These are phyloP conservation scores for Platycheirus rosarum DNA, from an alignment of 2,888 invertebrate genomes.

Conservation along the genomic window DNA sequence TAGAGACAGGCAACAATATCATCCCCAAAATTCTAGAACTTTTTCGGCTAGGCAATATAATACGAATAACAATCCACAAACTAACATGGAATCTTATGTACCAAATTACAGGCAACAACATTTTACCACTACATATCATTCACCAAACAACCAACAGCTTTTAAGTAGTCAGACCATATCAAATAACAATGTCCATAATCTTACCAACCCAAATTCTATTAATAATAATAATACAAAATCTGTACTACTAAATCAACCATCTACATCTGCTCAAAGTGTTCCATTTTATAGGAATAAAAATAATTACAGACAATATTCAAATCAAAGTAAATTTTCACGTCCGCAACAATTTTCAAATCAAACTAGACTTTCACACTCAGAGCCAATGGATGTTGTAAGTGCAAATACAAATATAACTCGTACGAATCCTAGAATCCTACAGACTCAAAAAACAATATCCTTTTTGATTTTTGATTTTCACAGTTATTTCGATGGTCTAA, in stretches of 20 bases:
- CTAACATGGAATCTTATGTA: too few relatives aligned
- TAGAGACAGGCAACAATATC: too few relatives aligned
- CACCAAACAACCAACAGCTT: too few relatives aligned
- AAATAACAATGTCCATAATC: too few relatives aligned
- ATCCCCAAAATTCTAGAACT: too few relatives aligned
- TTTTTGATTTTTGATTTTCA: slow-evolving; percentile 45
- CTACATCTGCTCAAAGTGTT: slow-evolving; percentile 11
- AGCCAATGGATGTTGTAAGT: too few relatives aligned
- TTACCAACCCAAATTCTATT: too few relatives aligned
- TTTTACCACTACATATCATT: too few relatives aligned
- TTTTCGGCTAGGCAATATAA: too few relatives aligned
- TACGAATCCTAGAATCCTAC: slow-evolving; percentile 24
- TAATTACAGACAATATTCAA: neutral
- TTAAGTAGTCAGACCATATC: too few relatives aligned
- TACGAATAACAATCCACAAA: too few relatives aligned
- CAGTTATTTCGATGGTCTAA: slow-evolving; percentile 21
- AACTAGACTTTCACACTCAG: neutral
- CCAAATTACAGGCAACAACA: too few relatives aligned
- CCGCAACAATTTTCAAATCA: neutral
- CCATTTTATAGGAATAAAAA: neutral
- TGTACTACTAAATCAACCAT: neutral
- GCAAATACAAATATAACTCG: slow-evolving; percentile 21
- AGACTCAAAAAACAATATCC: neutral
- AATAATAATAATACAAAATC: slow-evolving; percentile 2
- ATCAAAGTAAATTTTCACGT: neutral